Evolutionary conservation across 1,140 invertebrate genomes (phyloP), one percentile per base, ranked within the genome.

Genomic region (Drosophila teissieri): DNA sequence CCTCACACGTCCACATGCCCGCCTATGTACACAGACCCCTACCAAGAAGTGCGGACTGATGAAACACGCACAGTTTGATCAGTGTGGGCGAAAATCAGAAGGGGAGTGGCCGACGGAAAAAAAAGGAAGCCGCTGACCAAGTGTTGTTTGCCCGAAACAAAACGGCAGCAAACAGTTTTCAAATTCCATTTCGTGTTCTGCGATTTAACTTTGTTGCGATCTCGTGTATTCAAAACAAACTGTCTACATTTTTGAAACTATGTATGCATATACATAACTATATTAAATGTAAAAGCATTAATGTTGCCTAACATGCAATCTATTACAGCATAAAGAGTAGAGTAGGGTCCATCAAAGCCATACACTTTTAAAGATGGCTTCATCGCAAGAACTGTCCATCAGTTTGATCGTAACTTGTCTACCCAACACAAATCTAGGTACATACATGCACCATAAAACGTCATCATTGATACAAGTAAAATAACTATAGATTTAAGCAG

Each of bases 131-230:
- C 44, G 57, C 36, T 73, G 80, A 65, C 52, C 64, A 60, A 76
- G 72, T 80, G 78, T 80, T 86, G 44, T 69, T 69, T 36, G 48
- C 42, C 49, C 39, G 45, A 24, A 42, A 53, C 37, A 68, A 46
- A 54, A 22, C 10, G 22, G 5, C 27, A 55, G 53, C 55, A 67
- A 67, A 85, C 82, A 88, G 64, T 82, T 79, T 78, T 64, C 58
- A 88, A 86, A 86, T 88, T 79, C 70, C 75, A 76, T 82, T 70
- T 78, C 74, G 49, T 67, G 49, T 73, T 49, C 52, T 52, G 49
- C 58, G 44, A 56, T 64, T 54, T 54, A 55, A 45, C 46, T 49
- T 52, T 48, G 72, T 55, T 53, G 55, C 63, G 11, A 49, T 60
- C 2, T 5, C 27, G 27, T 7, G 27, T 31, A 7, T 31, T 1